Percentiles rank a stretch among this genome's conserved stretches.
These are phyloP conservation scores for Penaeus indicus DNA, from an alignment of 1,140 invertebrate species.

Conservation along the genomic window DNA sequence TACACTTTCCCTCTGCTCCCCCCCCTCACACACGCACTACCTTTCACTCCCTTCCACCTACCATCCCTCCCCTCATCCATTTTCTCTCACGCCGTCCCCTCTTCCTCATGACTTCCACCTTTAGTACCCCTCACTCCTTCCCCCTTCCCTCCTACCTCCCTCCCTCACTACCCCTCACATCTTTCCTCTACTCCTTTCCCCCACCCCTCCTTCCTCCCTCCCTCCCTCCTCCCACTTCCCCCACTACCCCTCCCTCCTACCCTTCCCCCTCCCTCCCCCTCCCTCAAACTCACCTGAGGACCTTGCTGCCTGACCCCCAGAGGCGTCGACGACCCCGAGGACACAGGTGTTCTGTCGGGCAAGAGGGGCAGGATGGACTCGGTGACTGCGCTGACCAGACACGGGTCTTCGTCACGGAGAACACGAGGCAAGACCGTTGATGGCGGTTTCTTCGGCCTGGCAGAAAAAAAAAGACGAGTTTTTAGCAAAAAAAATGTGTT, in stretches of 20 bases:
- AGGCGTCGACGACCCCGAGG: constrained; percentile 63
- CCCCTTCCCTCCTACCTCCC: neutral
- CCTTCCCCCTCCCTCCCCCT: neutral
- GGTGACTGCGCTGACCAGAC: constrained; percentile 71
- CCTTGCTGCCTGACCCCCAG: constrained; percentile 61
- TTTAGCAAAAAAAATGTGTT: no score
- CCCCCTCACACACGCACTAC: no score
- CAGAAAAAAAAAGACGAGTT: no score
- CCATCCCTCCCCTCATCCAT: neutral
- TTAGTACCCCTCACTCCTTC: neutral
- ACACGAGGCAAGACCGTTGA: constrained; percentile 52
- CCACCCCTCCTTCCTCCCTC: no score
- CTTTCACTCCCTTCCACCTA: neutral
- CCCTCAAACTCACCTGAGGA: constrained; percentile 44
- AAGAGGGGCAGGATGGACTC: constrained; percentile 72
- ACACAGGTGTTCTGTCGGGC: constrained; percentile 66
- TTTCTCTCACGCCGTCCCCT: constrained; percentile 24
- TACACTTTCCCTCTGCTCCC: no score
- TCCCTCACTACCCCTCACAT: neutral
- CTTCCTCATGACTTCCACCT: no score
- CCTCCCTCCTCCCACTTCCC: no score
- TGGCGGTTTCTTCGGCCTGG: constrained; percentile 50
- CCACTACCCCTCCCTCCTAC: neutral
- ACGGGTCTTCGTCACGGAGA: constrained; percentile 72
- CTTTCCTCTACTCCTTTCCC: neutral